phyloP scores from a whole-genome alignment of 2,888 invertebrate species.

The Opisthograptis luteolata region DNA sequence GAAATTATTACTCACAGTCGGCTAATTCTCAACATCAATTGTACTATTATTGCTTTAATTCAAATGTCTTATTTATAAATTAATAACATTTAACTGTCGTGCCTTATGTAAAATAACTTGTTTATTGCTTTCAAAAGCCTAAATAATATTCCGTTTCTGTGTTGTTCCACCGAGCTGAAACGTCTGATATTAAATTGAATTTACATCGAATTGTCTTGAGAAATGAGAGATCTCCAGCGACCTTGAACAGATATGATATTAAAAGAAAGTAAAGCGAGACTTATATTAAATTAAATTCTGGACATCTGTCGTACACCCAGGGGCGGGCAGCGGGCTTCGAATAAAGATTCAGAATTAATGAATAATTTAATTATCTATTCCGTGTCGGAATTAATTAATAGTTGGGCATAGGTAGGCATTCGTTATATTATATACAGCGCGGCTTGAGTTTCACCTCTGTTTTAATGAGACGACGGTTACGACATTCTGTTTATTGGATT shows the following conservation, averaged over 20 bases:
- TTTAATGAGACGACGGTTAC: conserved; percentile 14
- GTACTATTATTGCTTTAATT: conserved; percentile 18
- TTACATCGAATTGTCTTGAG: conserved; percentile 59
- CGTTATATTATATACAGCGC: too few relatives aligned
- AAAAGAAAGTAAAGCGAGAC: conserved; percentile 69
- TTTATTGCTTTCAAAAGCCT: conserved; percentile 47
- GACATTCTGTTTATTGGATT: neutral
- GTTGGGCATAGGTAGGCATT: conserved; percentile 26
- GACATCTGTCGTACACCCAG: conserved; percentile 74
- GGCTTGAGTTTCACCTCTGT: neutral
- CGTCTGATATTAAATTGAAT: conserved; percentile 62
- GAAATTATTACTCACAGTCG: conserved; percentile 10
- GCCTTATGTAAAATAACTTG: conserved; percentile 45
- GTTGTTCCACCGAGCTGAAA: conserved; percentile 47
- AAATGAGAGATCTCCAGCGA: conserved; percentile 52
- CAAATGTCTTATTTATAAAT: conserved; percentile 26
- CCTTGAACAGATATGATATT: conserved; percentile 62
- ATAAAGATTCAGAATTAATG: conserved; percentile 67
- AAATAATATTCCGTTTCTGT: conserved; percentile 49
- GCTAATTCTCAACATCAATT: conserved; percentile 5
- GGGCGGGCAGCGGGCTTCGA: conserved; percentile 47
- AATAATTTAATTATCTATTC: conserved; percentile 66
- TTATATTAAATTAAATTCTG: conserved; percentile 75
- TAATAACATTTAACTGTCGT: conserved; percentile 23
- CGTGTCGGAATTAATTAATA: conserved; percentile 46